Base-by-base conservation (phyloP, 2,888 invertebrate species). In the Acanthococcus lagerstroemiae region DNA sequence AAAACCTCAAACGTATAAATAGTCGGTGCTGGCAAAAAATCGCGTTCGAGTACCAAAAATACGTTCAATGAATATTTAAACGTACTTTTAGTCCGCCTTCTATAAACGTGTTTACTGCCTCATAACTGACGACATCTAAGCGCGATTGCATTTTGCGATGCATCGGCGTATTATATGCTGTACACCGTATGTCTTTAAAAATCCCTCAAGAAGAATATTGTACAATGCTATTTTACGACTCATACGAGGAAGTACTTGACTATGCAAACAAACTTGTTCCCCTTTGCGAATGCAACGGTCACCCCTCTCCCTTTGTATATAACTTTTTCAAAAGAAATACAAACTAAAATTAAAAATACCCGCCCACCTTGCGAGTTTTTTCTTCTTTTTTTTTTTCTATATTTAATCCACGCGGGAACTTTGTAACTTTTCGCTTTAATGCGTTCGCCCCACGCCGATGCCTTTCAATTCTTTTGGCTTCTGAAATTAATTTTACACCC, bases 291-390 rank as follows among this genome's bases (percentile, higher is more conserved):
- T 37, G 61, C 61, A 52, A 46, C 58, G 30, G 50, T 61, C 52
- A 61, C 50, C 60, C 60, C 50, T 57, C 57, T 25, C 50, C 19
- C 52, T 52, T 52, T 52, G 19, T 21, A 52, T 22, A 15, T 21
- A 50, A 21, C 19, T 61, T 61, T 52, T 61, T 61, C 52, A 61
- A 61, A 52, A 61, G 50, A 61, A 50, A 54, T 61, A 61, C 50
- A 61, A 61, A 61, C 61, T 61, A 50, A 61, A 61, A 61, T 61
- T 61, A 61, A 61, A 61, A 61, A 61, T 61, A 52, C 61, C 61
- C 61, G 61, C 61, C 61, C 61, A 61, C 52, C 61, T 52, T 50
- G 50, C 61, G 52, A 61, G 61, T 37, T 30, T 15, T 15, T 52
- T 58, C 27, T 61, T 21, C 24, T 27, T 61, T 52, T 45, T 50